These are phyloP conservation scores for Mus spretus DNA, from an alignment of 2,797 vertebrate species.

Conservation along the genomic window DNA sequence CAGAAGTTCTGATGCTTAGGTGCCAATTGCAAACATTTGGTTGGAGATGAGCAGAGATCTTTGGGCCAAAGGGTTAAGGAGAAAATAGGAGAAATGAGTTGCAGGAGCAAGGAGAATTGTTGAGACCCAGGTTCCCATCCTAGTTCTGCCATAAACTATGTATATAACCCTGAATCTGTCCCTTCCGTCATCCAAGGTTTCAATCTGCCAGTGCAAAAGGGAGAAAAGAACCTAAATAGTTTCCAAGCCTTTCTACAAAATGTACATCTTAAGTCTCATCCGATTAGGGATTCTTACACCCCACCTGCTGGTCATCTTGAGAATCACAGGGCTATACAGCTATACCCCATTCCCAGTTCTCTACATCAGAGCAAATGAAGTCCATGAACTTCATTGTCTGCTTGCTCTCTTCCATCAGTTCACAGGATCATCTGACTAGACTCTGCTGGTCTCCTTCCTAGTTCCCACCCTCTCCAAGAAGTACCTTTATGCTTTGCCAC, in stretches of 20 bases:
- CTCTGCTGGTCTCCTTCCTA: conserved; percentile 61
- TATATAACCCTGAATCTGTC: conserved; percentile 41
- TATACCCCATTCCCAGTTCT: conserved; percentile 11
- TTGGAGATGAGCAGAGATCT: conserved; percentile 46
- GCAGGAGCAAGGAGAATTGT: conserved; percentile 49
- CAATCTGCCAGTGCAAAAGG: conserved; percentile 25
- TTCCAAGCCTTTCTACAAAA: conserved; percentile 31
- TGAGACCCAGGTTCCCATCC: background rate
- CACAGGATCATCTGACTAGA: conserved; percentile 40
- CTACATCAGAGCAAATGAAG: conserved; percentile 30
- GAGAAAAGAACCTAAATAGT: conserved; percentile 12
- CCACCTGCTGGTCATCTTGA: conserved; percentile 43
- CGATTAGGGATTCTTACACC: conserved; percentile 13
- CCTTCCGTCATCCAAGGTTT: conserved; percentile 57
- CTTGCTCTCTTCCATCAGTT: background rate
- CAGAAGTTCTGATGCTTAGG: conserved; percentile 40
- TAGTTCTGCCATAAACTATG: background rate
- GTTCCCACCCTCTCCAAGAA: conserved; percentile 30
- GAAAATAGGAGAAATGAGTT: background rate
- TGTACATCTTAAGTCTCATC: background rate
- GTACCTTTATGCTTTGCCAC: conserved; percentile 66
- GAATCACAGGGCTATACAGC: conserved; percentile 25
- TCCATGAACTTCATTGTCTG: conserved; percentile 50
- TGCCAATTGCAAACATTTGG: background rate
- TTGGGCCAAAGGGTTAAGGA: conserved; percentile 1